Percentiles rank a stretch among this genome's conserved stretches.
Conservation (phyloP, 2,797 vertebrate species). For the Sphenopsis melanotis region DNA sequence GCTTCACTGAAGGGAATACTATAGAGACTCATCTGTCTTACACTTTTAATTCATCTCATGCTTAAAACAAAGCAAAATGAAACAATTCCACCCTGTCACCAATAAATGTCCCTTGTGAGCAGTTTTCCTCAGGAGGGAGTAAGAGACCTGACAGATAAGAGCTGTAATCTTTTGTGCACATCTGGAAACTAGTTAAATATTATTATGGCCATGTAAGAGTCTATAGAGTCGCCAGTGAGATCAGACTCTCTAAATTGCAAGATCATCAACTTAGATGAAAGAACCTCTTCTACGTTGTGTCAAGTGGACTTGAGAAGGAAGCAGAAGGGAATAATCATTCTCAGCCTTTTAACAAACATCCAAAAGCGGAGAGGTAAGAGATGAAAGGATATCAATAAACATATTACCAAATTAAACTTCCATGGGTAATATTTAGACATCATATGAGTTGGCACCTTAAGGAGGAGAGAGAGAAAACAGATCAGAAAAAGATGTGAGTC, state of each 20-base stretch:
- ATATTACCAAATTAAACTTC: background rate
- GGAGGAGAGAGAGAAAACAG: background rate
- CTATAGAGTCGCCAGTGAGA: background rate
- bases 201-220: background rate
- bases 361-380: background rate
- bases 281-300: rapidly evolving
- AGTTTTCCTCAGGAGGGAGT: background rate
- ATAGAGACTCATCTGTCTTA: background rate
- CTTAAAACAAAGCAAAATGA: background rate
- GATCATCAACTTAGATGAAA: background rate
- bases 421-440: background rate
- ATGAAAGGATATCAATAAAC: background rate
- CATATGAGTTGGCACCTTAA: background rate
- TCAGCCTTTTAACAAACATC: background rate
- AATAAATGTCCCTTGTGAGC: background rate
- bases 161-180: background rate
- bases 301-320: background rate
- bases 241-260: background rate
- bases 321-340: background rate
- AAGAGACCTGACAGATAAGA: background rate
- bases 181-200: background rate
- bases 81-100: background rate
- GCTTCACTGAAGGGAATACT: background rate
- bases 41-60: background rate
- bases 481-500: background rate